Evolutionary conservation across 2,113 vertebrate genomes (phyloP).

Genomic region (Chaetodon trifascialis): DNA sequence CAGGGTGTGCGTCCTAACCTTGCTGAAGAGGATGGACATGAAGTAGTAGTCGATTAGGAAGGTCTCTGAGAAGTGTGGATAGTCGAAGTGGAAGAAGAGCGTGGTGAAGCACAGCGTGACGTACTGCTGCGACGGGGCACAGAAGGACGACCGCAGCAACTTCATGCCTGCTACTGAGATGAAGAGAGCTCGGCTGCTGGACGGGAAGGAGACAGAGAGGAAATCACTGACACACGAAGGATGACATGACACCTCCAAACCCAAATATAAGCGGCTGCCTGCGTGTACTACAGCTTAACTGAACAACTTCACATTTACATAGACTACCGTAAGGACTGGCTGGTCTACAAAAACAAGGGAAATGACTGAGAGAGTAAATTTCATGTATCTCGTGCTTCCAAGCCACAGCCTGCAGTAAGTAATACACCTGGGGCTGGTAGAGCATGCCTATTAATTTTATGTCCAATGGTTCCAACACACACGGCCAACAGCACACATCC

Average conservation of each 20-base stretch:
- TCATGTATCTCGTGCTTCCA: background rate
- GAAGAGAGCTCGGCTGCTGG: slow-evolving; percentile 89
- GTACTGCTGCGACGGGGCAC: slow-evolving; percentile 90
- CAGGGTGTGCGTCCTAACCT: slow-evolving; percentile 76
- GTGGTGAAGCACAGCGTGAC: slow-evolving; percentile 92
- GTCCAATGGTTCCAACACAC: slow-evolving; percentile 21
- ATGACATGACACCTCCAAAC: background rate
- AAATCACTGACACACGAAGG: background rate
- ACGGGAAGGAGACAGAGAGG: background rate
- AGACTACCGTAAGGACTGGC: background rate
- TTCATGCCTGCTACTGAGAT: slow-evolving; percentile 93
- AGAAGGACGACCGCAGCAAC: slow-evolving; percentile 91
- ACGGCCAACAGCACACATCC: slow-evolving; percentile 7
- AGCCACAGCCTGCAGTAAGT: slow-evolving; percentile 8
- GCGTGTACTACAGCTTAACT: background rate
- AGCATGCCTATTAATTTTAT: slow-evolving; percentile 23
- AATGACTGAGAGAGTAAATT: background rate
- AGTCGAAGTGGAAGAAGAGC: slow-evolving; percentile 93
- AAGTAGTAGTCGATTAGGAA: slow-evolving; percentile 93
- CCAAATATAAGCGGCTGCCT: background rate
- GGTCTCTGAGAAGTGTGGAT: slow-evolving; percentile 91
- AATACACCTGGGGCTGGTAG: slow-evolving; percentile 1
- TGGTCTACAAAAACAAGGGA: background rate
- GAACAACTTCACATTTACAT: background rate
- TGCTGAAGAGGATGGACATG: slow-evolving; percentile 94